Conservation (phyloP, 2,113 vertebrate genomes). For the Ibidorhyncha struthersii region DNA sequence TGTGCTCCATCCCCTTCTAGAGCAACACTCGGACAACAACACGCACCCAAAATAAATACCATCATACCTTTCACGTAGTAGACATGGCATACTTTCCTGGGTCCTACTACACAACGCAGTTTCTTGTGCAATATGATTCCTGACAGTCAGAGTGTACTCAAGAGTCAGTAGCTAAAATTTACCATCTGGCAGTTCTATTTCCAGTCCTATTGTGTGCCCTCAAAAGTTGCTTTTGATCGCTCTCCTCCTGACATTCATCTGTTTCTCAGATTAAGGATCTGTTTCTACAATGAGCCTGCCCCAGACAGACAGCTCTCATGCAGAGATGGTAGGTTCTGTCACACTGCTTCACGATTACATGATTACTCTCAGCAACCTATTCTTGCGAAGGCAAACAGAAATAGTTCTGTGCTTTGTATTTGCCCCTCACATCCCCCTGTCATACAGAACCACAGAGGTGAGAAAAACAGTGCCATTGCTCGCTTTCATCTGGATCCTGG, state of each 20-base stretch:
- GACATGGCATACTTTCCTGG: not conserved
- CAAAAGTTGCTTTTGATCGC: not conserved
- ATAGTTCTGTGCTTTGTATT: not conserved
- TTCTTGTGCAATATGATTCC: not conserved
- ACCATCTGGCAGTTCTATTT: not conserved
- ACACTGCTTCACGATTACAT: not conserved
- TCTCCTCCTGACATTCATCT: not conserved
- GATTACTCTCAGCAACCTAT: not conserved
- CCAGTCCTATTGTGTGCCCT: not conserved
- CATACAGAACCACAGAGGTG: not conserved
- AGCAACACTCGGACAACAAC: not conserved
- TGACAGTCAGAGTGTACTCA: not conserved
- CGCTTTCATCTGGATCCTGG: rapidly evolving
- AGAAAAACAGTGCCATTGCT: not conserved
- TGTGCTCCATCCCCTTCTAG: not conserved
- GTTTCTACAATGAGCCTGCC: not conserved
- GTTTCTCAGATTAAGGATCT: not conserved
- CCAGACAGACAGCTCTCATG: not conserved
- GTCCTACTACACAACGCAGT: not conserved
- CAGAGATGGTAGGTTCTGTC: not conserved
- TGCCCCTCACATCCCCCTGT: not conserved
- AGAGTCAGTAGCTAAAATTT: not conserved
- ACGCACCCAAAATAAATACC: not conserved
- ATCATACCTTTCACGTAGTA: not conserved
- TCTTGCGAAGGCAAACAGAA: not conserved